Conservation (phyloP, 2,113 vertebrate genomes). For the Machaerirhynchus nigripectus region DNA sequence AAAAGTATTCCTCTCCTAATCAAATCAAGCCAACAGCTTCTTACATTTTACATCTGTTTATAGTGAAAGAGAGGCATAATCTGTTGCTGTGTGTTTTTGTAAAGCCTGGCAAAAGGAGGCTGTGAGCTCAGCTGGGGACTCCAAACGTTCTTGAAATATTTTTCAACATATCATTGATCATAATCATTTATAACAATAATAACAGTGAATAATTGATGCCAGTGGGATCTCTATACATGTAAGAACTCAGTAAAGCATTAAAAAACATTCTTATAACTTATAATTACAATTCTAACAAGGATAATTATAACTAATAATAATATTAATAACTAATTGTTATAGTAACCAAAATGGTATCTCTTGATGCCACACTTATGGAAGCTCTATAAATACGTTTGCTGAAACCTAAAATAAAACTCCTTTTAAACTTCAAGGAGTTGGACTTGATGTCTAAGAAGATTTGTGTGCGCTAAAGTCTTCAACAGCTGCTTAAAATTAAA, state of each 20-base stretch:
- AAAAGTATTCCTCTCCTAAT: not conserved
- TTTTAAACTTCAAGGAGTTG: not conserved
- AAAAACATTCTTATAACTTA: not conserved
- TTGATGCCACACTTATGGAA: not conserved
- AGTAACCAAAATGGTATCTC: not conserved
- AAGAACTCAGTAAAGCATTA: not conserved
- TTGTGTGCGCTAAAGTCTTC: not conserved
- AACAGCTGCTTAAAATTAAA: not conserved
- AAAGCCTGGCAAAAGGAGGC: not conserved
- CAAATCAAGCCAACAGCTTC: not conserved
- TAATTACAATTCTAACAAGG: not conserved
- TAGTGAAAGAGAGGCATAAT: not conserved
- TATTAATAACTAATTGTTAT: not conserved
- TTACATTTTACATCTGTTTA: not conserved
- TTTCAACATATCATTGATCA: not conserved
- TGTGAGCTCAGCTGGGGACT: not conserved
- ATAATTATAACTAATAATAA: not conserved
- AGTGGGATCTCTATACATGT: not conserved
- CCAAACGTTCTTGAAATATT: not conserved
- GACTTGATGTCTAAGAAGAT: not conserved
- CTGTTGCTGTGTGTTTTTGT: not conserved
- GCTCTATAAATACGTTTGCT: not conserved
- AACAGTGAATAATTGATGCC: not conserved
- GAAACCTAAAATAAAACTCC: not conserved
- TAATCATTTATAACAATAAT: not conserved